phyloP scores from a whole-genome alignment of 2,888 invertebrate species.

The Calliphora vomitoria region DNA sequence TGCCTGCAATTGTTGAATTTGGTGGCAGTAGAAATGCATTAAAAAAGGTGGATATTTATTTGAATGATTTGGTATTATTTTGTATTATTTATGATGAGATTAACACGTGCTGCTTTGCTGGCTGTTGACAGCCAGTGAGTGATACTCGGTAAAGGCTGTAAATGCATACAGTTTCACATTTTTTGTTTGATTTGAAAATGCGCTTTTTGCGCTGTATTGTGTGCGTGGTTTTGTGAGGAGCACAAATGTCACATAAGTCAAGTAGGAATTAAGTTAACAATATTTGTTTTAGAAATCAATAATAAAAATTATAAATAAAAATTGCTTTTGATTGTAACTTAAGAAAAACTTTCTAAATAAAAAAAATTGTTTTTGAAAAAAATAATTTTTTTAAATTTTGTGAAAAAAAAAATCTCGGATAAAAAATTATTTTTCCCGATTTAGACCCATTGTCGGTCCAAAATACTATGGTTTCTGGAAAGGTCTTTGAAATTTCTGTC shows the following conservation, averaged over 20 bases:
- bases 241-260: conserved; percentile 56
- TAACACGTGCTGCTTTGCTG: conserved; percentile 51
- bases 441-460: too few relatives aligned
- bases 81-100: conserved; percentile 59
- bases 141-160: conserved; percentile 3
- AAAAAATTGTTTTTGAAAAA: too few relatives aligned
- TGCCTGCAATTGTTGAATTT: conserved; percentile 33
- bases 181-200: background rate
- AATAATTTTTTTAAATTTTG: too few relatives aligned
- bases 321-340: too few relatives aligned
- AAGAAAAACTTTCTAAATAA: too few relatives aligned
- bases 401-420: too few relatives aligned
- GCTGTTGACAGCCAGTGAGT: conserved; percentile 48
- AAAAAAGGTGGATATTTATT: conserved; percentile 50
- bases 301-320: too few relatives aligned
- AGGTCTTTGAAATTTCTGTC: too few relatives aligned
- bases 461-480: too few relatives aligned
- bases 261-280: conserved; percentile 30
- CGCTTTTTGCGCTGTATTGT: conserved; percentile 41
- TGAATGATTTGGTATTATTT: conserved; percentile 60
- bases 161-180: conserved; percentile 1
- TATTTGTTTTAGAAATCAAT: background rate
- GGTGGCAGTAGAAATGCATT: conserved; percentile 3
- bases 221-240: background rate
- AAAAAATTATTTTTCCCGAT: too few relatives aligned